Conservation (phyloP, 1,140 invertebrate species). For the Diuraphis noxia region DNA sequence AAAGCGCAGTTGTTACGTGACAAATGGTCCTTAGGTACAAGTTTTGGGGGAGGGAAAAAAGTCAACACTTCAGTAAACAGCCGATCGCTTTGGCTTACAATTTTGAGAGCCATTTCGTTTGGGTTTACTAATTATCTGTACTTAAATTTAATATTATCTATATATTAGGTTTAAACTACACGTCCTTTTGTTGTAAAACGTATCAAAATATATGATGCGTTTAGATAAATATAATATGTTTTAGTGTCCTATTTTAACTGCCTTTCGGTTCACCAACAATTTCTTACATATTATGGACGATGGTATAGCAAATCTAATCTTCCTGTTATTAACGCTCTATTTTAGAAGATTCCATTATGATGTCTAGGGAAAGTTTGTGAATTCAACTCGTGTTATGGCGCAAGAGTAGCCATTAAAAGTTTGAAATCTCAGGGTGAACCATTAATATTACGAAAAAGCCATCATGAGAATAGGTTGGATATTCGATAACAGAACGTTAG, state of each 20-base stretch:
- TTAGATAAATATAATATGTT: not conserved
- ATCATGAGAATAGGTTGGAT: not conserved
- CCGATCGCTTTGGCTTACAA: not conserved
- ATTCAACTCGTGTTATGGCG: not conserved
- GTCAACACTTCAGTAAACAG: not conserved
- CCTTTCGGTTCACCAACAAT: not conserved
- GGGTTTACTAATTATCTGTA: not conserved
- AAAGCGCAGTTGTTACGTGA: conserved; percentile 52
- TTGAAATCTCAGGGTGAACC: not conserved
- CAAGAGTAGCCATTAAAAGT: conserved; percentile 20
- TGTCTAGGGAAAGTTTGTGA: not conserved
- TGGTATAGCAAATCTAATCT: not conserved
- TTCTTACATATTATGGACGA: not conserved
- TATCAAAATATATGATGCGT: not conserved
- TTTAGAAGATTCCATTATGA: conserved; percentile 7
- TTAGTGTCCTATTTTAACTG: not conserved
- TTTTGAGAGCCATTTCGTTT: not conserved
- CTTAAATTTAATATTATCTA: not conserved
- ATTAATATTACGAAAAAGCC: not conserved
- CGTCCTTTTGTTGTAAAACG: not conserved
- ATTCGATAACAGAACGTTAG: not conserved
- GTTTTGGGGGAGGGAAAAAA: not conserved
- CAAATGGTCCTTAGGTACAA: conserved; percentile 37
- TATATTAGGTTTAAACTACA: not conserved
- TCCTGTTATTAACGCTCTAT: not conserved